Evolutionary conservation across 2,888 invertebrate species (phyloP), one percentile per base, ranked within the genome.

Genomic region (Prosopocoilus inquinatus): DNA sequence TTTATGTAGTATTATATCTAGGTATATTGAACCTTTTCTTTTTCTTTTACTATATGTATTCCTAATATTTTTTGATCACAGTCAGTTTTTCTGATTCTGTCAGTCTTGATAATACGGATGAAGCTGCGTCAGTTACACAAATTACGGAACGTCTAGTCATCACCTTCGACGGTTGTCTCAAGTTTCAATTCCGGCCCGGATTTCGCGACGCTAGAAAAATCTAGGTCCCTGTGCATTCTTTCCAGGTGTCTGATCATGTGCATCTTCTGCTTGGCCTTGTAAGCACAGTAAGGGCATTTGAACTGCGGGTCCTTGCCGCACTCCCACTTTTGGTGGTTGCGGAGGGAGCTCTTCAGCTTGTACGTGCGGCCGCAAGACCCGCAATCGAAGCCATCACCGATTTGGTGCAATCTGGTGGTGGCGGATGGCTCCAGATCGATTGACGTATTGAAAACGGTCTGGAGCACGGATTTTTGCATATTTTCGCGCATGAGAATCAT

Each of bases 271-370:
- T 89, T 88, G 71, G 88, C 88, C 67, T 87, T 83, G 75, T 89
- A 88, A n/a, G 85, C 84, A 76, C 90, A 90, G 76, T 86, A 87
- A 13, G 86, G 85, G 75, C 90, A 90, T 70, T 85, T 84, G 75
- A 89, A 89, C 76, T 87, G 87, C 13, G 89, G 89, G 75, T 89
- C 89, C 75, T 89, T 89, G 70, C 88, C 88, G 76, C 89, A 89
- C 77, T 89, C 62, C 60, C 60, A 65, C 28, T 64, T 63, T 34
- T 52, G 32, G 33, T 65, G 65, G 12, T 61, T 63, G 34, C 61
- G 48, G 20, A 64, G 50, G 2, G 63, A 62, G n/a, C 60, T 62
- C 36, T 59, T 55, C 43, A 63, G 53, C 16, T 59, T 56, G 47
- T 62, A 64, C 1, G 34, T 46, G 28, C 62, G 55, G 12, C 57